phyloP scores from a whole-genome alignment of 2,888 invertebrate species.

The Abrostola triplasia region DNA sequence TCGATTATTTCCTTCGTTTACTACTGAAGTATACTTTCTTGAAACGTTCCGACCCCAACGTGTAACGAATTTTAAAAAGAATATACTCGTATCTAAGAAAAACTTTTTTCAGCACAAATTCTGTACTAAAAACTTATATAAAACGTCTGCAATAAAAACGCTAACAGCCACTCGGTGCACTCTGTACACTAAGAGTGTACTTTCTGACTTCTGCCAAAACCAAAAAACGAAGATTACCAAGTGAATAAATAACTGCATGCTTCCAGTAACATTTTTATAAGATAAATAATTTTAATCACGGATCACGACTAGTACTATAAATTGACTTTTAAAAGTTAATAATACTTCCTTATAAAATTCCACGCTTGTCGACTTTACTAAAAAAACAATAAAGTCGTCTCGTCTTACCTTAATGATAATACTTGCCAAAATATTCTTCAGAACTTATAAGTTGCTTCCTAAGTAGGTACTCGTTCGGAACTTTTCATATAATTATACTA shows the following conservation, averaged over 20 bases:
- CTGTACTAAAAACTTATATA: neutral
- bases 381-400: conserved; percentile 11
- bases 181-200: too few species aligned
- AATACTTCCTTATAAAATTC: conserved; percentile 12
- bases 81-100: conserved; percentile 29
- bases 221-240: too few species aligned
- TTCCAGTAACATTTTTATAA: neutral
- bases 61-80: conserved; percentile 59
- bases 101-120: conserved; percentile 36
- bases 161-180: too few species aligned
- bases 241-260: conserved; percentile 3
- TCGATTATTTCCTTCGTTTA: conserved; percentile 59
- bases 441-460: conserved; percentile 6
- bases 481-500: conserved; percentile 17
- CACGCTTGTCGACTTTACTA: conserved; percentile 12
- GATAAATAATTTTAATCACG: too few species aligned
- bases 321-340: conserved; percentile 14
- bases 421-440: conserved; percentile 5
- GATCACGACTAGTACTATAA: neutral
- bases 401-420: conserved; percentile 1
- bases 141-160: too few species aligned
- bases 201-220: too few species aligned
- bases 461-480: conserved; percentile 1
- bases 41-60: conserved; percentile 38
- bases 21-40: conserved; percentile 41